A percentile compares a stretch with the other conserved stretches of the same genome.
Evolutionary conservation across 2,113 vertebrate genomes (phyloP).

Genomic region (Elachura formosa): DNA sequence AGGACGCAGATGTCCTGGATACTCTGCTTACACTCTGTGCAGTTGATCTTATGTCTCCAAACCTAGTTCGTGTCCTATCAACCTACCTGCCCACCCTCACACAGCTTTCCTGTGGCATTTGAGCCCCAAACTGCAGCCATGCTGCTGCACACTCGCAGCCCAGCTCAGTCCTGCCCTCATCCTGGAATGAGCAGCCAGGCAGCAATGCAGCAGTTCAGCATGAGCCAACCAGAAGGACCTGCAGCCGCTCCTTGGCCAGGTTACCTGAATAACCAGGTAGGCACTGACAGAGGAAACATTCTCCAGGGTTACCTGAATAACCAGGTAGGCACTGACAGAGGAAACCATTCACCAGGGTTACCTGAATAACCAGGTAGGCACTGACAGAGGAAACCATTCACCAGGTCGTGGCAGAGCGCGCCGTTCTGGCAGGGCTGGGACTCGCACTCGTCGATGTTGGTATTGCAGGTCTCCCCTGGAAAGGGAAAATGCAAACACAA

Average conservation of each 20-base stretch:
- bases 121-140: background rate
- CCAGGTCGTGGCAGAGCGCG: constrained; percentile 81
- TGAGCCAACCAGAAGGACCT: background rate
- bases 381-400: constrained; percentile 79
- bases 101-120: background rate
- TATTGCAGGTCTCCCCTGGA: constrained; percentile 82
- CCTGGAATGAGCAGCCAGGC: background rate
- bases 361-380: constrained; percentile 87
- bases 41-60: background rate
- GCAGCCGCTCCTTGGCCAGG: background rate
- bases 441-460: constrained; percentile 85
- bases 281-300: constrained; percentile 83
- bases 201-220: background rate
- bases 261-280: constrained; percentile 85
- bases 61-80: background rate
- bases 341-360: constrained; percentile 79
- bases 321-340: no score
- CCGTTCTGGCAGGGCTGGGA: constrained; percentile 81
- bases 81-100: background rate
- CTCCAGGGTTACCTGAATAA: no score
- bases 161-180: background rate
- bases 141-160: background rate
- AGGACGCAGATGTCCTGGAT: background rate
- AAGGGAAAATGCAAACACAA: background rate
- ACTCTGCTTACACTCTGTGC: background rate